Conservation (phyloP, 2,797 vertebrate species). For the Propithecus deckenii region DNA sequence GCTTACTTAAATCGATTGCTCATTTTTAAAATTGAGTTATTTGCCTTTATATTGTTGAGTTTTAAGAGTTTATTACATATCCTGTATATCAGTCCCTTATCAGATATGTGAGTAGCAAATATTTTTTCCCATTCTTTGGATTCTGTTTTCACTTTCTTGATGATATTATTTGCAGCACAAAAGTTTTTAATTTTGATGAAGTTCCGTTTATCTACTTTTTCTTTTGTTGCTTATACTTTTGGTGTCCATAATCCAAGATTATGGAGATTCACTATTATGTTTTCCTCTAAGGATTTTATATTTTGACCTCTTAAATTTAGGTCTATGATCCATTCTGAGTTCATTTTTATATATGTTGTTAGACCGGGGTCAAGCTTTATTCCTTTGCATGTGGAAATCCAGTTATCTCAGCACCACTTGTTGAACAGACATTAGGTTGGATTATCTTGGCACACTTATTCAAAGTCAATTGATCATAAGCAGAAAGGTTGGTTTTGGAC, state of each 20-base stretch:
- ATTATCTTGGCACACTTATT: background rate
- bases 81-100: background rate
- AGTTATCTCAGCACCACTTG: background rate
- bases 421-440: background rate
- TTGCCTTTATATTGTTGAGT: background rate
- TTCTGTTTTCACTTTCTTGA: background rate
- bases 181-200: background rate
- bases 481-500: background rate
- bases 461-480: background rate
- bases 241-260: background rate
- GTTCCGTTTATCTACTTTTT: background rate
- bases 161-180: background rate
- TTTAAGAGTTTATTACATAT: background rate
- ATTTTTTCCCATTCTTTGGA: background rate
- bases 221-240: background rate
- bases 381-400: background rate
- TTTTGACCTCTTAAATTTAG: background rate
- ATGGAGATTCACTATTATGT: background rate
- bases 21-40: background rate
- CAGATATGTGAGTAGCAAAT: background rate
- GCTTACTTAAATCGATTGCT: background rate
- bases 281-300: background rate
- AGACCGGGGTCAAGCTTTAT: background rate
- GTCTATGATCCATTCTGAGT: background rate
- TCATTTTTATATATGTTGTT: background rate